phyloP scores from a whole-genome alignment of 2,888 invertebrate genomes.

The Endomychus coccineus region DNA sequence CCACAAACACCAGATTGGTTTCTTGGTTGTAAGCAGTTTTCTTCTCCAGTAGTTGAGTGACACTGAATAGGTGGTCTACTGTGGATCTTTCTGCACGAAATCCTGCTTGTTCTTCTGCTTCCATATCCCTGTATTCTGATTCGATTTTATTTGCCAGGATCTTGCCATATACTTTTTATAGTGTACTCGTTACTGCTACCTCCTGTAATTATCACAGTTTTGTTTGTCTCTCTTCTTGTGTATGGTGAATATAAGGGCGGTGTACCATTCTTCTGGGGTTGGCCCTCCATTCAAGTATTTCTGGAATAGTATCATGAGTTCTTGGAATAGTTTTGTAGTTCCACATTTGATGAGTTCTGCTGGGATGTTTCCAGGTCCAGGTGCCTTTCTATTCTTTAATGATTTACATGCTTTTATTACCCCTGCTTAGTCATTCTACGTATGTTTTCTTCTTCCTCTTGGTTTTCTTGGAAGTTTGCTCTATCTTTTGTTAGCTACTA shows the following conservation, averaged over 20 bases:
- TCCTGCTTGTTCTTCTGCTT: slow-evolving; percentile 16
- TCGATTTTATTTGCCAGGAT: slow-evolving; percentile 8
- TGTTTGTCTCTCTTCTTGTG: slow-evolving; percentile 5
- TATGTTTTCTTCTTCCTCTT: too few species aligned
- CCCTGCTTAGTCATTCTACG: too few species aligned
- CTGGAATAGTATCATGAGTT: slow-evolving; percentile 4
- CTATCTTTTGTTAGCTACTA: slow-evolving; percentile 6
- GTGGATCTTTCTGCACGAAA: slow-evolving; percentile 14
- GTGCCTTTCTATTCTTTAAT: slow-evolving; percentile 1
- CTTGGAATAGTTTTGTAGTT: slow-evolving; percentile 4
- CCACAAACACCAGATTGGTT: too few species aligned
- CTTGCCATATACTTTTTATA: slow-evolving; percentile 5
- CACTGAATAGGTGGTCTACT: too few species aligned
- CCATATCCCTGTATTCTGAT: slow-evolving; percentile 9
- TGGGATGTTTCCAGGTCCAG: slow-evolving; percentile 1
- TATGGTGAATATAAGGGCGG: slow-evolving; percentile 1
- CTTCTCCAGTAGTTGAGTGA: too few species aligned
- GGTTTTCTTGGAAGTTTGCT: too few species aligned
- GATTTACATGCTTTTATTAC: background rate
- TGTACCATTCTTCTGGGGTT: slow-evolving; percentile 6
- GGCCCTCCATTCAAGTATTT: slow-evolving; percentile 1
- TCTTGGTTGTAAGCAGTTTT: too few species aligned
- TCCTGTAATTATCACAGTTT: slow-evolving; percentile 6
- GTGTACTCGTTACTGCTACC: slow-evolving; percentile 1
- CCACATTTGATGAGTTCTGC: slow-evolving; percentile 4